Percentiles rank a stretch among this genome's conserved stretches.
Evolutionary conservation across 2,797 vertebrate species (phyloP).

Genomic region (Microhierax caerulescens): DNA sequence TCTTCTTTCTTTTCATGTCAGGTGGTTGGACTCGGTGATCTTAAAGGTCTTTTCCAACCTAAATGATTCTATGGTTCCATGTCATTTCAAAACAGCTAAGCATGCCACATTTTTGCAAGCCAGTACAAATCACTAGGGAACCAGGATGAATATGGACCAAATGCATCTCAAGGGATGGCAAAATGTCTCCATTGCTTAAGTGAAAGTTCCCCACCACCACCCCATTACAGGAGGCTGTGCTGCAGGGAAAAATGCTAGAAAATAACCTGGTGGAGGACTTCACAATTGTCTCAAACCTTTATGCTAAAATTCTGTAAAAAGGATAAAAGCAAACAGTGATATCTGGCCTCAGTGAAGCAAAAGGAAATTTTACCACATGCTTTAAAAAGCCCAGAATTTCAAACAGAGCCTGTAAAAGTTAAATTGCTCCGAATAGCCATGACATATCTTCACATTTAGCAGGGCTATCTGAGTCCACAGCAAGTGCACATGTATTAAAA

Average conservation of each 20-base stretch:
- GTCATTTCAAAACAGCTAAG: neutral
- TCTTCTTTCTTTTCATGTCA: neutral
- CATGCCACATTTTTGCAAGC: neutral
- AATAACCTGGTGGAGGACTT: neutral
- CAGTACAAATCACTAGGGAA: neutral
- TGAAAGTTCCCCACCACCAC: neutral
- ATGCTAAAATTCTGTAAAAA: neutral
- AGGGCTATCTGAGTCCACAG: conserved; percentile 19
- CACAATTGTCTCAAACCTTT: neutral
- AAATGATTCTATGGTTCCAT: too few species aligned
- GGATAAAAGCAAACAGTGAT: conserved; percentile 33
- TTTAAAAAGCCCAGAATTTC: conserved; percentile 34
- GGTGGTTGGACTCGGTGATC: too few species aligned
- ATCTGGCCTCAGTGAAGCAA: conserved; percentile 31
- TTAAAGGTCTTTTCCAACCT: too few species aligned
- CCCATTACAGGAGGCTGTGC: neutral
- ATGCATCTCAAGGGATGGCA: neutral
- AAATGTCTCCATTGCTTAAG: neutral
- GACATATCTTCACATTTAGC: neutral
- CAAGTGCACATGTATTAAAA: neutral
- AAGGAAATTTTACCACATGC: conserved; percentile 19
- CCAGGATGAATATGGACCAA: neutral
- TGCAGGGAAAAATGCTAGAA: neutral
- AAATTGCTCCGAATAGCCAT: conserved; percentile 22
- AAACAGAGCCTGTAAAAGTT: conserved; percentile 27